Evolutionary conservation across 2,113 vertebrate species (phyloP).

Genomic region (Natator depressus): DNA sequence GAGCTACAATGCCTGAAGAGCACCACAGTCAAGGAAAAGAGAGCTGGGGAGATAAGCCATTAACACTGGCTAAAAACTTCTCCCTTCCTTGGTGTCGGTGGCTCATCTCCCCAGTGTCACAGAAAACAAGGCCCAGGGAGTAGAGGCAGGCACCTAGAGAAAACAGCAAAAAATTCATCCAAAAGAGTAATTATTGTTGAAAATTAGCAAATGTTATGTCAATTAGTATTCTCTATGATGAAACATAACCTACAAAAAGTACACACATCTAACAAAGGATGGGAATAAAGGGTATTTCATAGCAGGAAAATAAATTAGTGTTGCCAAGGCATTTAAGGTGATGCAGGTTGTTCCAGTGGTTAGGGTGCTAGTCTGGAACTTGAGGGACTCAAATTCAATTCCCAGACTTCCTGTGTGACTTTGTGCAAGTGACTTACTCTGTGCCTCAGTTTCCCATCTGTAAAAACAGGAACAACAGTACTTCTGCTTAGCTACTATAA

Average conservation of each 20-base stretch:
- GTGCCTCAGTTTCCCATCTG: neutral
- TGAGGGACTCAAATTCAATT: rapidly evolving
- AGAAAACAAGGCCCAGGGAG: too few relatives aligned
- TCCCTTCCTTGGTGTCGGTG: neutral
- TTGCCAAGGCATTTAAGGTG: too few relatives aligned
- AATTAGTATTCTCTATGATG: too few relatives aligned
- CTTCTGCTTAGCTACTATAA: neutral
- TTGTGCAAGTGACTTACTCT: neutral
- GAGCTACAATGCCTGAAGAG: neutral
- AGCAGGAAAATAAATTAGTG: neutral
- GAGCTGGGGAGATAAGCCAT: neutral
- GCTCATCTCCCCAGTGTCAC: neutral
- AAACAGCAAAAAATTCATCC: neutral
- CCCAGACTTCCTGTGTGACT: neutral
- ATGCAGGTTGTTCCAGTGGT: neutral
- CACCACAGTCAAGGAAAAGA: neutral
- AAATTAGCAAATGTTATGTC: neutral
- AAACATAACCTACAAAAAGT: too few relatives aligned
- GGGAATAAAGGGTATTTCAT: neutral
- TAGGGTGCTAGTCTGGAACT: rapidly evolving
- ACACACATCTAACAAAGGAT: neutral
- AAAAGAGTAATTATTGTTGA: neutral
- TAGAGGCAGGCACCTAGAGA: neutral
- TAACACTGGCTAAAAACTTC: too few relatives aligned
- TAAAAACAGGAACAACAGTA: neutral